phyloP scores from a whole-genome alignment of 2,797 vertebrate species.

The Lates japonicus region DNA sequence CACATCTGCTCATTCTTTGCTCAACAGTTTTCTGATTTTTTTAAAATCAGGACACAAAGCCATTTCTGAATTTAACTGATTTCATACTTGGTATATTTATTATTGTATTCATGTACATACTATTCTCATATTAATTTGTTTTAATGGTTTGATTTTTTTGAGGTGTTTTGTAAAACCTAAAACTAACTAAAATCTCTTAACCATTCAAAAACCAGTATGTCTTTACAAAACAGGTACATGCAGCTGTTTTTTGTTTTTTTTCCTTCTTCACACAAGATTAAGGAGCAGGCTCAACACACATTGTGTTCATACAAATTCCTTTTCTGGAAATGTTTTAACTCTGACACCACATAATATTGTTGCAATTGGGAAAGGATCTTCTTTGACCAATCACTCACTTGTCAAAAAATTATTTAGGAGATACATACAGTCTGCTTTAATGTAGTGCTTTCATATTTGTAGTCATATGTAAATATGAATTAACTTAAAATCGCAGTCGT shows the following conservation, averaged over 20 bases:
- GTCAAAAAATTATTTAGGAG: constrained; percentile 42
- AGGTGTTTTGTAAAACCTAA: constrained; percentile 71
- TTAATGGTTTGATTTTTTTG: constrained; percentile 60
- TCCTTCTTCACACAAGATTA: constrained; percentile 57
- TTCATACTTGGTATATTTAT: constrained; percentile 70
- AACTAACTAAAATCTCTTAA: constrained; percentile 80
- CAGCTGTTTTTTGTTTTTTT: constrained; percentile 69
- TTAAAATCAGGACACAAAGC: constrained; percentile 41
- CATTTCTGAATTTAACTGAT: constrained; percentile 47
- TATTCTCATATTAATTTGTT: constrained; percentile 63
- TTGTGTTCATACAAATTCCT: constrained; percentile 72
- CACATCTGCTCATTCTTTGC: constrained; percentile 43
- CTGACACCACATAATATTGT: constrained; percentile 37
- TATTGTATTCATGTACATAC: constrained; percentile 75
- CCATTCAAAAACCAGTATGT: constrained; percentile 79
- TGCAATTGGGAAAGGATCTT: constrained; percentile 59
- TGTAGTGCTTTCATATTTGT: constrained; percentile 47
- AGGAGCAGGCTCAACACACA: constrained; percentile 70
- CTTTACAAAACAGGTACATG: constrained; percentile 76
- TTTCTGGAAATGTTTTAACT: constrained; percentile 54
- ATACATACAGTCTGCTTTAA: constrained; percentile 35
- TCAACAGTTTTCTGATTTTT: constrained; percentile 27
- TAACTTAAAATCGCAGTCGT: constrained; percentile 18
- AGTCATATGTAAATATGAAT: constrained; percentile 56
- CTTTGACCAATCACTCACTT: constrained; percentile 77